Evolutionary conservation across 2,797 vertebrate species (phyloP).

Genomic region (Galago senegalensis): DNA sequence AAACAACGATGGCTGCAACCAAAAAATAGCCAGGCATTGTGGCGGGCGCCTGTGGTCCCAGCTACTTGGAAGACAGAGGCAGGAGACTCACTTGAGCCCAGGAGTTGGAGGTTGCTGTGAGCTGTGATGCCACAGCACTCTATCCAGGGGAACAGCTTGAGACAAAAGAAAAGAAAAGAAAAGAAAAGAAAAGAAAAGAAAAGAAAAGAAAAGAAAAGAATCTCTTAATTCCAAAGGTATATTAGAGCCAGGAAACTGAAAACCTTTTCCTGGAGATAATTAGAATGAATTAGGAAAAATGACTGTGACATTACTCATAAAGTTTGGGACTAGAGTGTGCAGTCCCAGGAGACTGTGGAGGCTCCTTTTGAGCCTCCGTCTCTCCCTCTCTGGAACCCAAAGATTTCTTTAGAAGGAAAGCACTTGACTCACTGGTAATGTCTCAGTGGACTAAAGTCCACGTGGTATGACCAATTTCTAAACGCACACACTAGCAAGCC

Average conservation of each 20-base stretch:
- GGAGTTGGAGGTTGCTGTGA: no score
- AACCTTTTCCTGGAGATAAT: conserved; percentile 29
- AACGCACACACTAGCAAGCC: conserved; percentile 35
- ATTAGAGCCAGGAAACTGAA: conserved; percentile 33
- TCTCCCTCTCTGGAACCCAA: neutral
- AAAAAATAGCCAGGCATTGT: no score
- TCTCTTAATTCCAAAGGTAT: conserved; percentile 12
- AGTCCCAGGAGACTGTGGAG: neutral
- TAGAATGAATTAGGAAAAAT: conserved; percentile 57
- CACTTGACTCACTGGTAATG: conserved; percentile 58
- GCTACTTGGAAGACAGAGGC: no score
- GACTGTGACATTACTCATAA: neutral
- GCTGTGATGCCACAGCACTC: no score
- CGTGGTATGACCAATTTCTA: conserved; percentile 36
- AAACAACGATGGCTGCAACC: no score
- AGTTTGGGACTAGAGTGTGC: neutral
- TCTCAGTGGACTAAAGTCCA: conserved; percentile 35
- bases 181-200: no score
- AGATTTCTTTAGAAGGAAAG: conserved; percentile 32
- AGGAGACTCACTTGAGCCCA: no score
- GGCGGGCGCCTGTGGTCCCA: no score
- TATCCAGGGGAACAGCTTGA: no score
- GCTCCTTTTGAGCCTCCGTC: neutral
- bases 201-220: neutral
- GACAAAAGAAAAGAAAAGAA: no score